Conservation (phyloP, 1,140 invertebrate genomes). For the Trigoniulus corallinus region DNA sequence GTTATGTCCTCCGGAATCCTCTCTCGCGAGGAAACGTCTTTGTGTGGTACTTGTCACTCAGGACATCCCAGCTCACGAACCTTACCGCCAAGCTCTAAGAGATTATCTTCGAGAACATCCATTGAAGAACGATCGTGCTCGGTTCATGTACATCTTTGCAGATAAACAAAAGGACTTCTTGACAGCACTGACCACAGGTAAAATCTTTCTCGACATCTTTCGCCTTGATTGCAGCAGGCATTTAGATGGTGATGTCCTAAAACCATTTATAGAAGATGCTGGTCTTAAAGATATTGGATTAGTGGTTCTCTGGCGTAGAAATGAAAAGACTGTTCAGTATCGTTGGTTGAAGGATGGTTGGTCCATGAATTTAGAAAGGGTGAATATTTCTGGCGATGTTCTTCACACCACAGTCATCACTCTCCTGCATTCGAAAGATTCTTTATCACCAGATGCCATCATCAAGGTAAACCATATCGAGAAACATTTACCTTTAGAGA, state of each 20-base stretch:
- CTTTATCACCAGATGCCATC: constrained; percentile 27
- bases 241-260: neutral
- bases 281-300: constrained; percentile 27
- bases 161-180: constrained; percentile 68
- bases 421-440: constrained; percentile 48
- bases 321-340: constrained; percentile 67
- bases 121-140: constrained; percentile 42
- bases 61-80: constrained; percentile 31
- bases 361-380: constrained; percentile 28
- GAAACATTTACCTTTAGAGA: constrained; percentile 10
- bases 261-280: constrained; percentile 18
- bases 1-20: constrained; percentile 72
- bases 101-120: constrained; percentile 36
- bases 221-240: neutral
- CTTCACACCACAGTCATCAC: constrained; percentile 53
- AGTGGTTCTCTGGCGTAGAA: constrained; percentile 76
- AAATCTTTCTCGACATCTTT: constrained; percentile 2
- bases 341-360: constrained; percentile 64
- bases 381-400: constrained; percentile 50
- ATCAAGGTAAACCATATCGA: constrained; percentile 20
- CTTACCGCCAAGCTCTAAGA: constrained; percentile 26
- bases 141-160: constrained; percentile 72
- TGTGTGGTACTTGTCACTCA: constrained; percentile 73
- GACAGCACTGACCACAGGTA: constrained; percentile 46
- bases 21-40: constrained; percentile 57